Conservation (phyloP, 2,113 vertebrate genomes). For the Perccottus glenii region DNA sequence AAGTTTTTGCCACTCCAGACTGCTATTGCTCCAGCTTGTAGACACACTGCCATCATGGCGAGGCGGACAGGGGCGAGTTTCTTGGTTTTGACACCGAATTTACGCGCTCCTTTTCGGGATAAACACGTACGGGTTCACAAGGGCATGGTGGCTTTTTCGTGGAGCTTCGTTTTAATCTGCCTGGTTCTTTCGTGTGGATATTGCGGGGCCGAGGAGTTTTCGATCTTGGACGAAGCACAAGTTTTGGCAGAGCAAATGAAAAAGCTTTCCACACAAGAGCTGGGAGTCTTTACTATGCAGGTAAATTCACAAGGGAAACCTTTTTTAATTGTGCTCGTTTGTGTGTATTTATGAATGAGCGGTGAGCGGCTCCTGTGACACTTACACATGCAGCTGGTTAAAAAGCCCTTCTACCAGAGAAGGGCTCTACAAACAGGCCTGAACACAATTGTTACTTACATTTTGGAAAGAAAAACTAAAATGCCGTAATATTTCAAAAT, state of each 20-base stretch:
- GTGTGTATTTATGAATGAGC: neutral
- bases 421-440: neutral
- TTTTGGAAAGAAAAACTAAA: conserved; percentile 3
- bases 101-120: conserved; percentile 55
- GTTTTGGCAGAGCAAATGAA: conserved; percentile 92
- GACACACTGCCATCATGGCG: conserved; percentile 78
- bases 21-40: neutral
- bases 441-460: neutral
- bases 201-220: conserved; percentile 86
- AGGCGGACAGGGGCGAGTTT: conserved; percentile 58
- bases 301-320: conserved; percentile 66
- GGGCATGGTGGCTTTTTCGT: conserved; percentile 43
- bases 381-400: conserved; percentile 3
- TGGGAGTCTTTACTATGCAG: conserved; percentile 95
- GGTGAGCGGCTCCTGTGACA: neutral
- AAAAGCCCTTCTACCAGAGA: neutral
- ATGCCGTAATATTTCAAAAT: neutral
- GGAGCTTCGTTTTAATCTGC: conserved; percentile 67
- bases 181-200: conserved; percentile 77
- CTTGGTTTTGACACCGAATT: conserved; percentile 33
- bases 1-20: conserved; percentile 62
- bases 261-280: conserved; percentile 90
- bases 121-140: conserved; percentile 21
- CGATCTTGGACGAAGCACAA: conserved; percentile 92
- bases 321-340: neutral